Conservation (phyloP, 1,140 invertebrate genomes). For the Caenorhabditis brenneri region DNA sequence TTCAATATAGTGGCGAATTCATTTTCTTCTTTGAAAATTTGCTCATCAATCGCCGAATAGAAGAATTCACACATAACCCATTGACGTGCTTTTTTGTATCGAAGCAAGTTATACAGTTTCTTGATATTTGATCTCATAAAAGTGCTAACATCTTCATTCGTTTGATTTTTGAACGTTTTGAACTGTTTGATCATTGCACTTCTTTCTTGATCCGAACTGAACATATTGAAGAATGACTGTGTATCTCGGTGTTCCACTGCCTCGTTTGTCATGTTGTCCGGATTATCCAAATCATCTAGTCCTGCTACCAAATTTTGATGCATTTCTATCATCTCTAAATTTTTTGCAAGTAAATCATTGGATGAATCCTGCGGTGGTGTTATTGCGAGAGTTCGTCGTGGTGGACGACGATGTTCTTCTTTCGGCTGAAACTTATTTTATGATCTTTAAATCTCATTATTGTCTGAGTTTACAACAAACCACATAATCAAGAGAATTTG, state of each 20-base stretch:
- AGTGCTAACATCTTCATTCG: conserved; percentile 16
- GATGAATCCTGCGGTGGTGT: background rate
- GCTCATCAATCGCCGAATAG: conserved; percentile 83
- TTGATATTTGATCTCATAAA: conserved; percentile 31
- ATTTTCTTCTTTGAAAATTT: conserved; percentile 91
- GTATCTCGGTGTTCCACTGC: conserved; percentile 6
- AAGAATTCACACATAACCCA: conserved; percentile 99
- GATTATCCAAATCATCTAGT: conserved; percentile 15
- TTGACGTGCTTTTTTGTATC: conserved; percentile 82
- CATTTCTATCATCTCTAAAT: conserved; percentile 19
- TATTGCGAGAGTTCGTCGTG: background rate
- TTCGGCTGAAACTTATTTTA: background rate
- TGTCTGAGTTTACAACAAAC: too few relatives aligned
- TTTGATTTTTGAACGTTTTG: conserved; percentile 28
- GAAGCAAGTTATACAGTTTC: background rate
- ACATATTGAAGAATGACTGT: conserved; percentile 15
- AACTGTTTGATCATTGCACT: conserved; percentile 32
- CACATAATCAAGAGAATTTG: background rate
- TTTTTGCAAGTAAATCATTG: background rate
- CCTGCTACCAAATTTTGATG: conserved; percentile 8
- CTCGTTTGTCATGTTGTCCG: background rate
- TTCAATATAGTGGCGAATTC: conserved; percentile 93
- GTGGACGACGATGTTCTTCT: background rate
- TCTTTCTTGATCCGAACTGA: conserved; percentile 10
- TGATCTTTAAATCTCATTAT: background rate